Evolutionary conservation across 2,888 invertebrate species (phyloP).

Genomic region (Hirtodrosophila alboralis): DNA sequence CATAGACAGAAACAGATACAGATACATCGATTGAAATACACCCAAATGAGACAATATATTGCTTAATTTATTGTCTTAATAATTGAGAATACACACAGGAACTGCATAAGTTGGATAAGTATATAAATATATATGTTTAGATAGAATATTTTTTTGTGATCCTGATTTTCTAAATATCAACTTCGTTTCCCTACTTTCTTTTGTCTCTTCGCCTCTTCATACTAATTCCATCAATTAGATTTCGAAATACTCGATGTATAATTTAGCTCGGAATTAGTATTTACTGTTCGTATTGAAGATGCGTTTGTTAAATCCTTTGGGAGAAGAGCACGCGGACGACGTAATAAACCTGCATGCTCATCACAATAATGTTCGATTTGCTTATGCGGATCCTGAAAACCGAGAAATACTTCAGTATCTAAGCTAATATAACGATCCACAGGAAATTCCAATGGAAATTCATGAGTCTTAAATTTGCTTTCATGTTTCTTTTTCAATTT

Average conservation of each 20-base stretch:
- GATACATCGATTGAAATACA: constrained; percentile 5
- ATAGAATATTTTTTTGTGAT: not conserved
- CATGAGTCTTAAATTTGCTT: not conserved
- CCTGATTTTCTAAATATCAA: not conserved
- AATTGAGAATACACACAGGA: constrained; percentile 2
- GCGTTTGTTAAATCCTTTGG: no score
- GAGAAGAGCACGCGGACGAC: constrained; percentile 14
- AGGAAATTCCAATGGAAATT: not conserved
- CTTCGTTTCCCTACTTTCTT: no score
- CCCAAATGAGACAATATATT: constrained; percentile 4
- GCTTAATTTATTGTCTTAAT: constrained; percentile 18
- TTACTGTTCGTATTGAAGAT: no score
- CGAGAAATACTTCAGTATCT: constrained; percentile 15
- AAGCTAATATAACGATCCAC: constrained; percentile 3
- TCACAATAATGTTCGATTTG: accelerated
- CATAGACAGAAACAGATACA: constrained; percentile 5
- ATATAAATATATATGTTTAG: constrained; percentile 8
- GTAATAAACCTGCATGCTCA: not conserved
- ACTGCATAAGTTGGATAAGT: not conserved
- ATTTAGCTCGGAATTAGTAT: no score
- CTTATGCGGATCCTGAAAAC: constrained; percentile 17
- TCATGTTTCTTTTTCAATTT: not conserved
- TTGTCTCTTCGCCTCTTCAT: no score
- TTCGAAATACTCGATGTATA: no score
- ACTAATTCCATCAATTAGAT: no score